Percentiles rank a stretch among this genome's conserved stretches.
Conservation (phyloP, 2,888 invertebrate species). For the Neoscelio sp. region DNA sequence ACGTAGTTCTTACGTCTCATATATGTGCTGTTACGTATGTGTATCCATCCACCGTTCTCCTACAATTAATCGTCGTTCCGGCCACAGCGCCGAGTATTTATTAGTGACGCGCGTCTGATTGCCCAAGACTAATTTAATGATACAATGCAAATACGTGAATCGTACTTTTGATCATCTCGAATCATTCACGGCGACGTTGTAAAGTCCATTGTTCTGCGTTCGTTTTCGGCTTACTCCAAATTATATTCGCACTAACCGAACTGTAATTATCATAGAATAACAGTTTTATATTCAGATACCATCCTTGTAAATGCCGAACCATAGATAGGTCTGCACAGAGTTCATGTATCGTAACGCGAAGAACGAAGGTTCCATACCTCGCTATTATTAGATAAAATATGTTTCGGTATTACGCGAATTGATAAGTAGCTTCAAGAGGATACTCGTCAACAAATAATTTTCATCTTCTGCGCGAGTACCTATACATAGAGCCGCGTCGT, state of each 20-base stretch:
- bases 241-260: neutral
- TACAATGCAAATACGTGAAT: slow-evolving; percentile 69
- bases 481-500: slow-evolving; percentile 45
- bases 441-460: slow-evolving; percentile 60
- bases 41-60: slow-evolving; percentile 66
- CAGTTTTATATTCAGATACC: too few relatives aligned
- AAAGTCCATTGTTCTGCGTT: slow-evolving; percentile 27
- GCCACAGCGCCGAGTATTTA: slow-evolving; percentile 70
- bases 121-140: slow-evolving; percentile 77
- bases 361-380: slow-evolving; percentile 12
- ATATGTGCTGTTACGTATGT: slow-evolving; percentile 65
- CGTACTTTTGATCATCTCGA: slow-evolving; percentile 45
- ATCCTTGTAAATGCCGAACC: too few relatives aligned
- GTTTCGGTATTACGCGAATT: slow-evolving; percentile 53
- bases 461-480: slow-evolving; percentile 47
- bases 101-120: slow-evolving; percentile 73
- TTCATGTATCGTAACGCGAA: slow-evolving; percentile 5
- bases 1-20: slow-evolving; percentile 53
- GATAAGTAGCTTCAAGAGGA: slow-evolving; percentile 55
- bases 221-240: neutral
- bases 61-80: slow-evolving; percentile 72
- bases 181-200: slow-evolving; percentile 27
- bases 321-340: too few relatives aligned
- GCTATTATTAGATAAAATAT: slow-evolving; percentile 44
- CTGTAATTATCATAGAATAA: neutral